These are phyloP conservation scores for Tinea pellionella DNA, from an alignment of 2,888 invertebrate genomes.

Conservation along the genomic window DNA sequence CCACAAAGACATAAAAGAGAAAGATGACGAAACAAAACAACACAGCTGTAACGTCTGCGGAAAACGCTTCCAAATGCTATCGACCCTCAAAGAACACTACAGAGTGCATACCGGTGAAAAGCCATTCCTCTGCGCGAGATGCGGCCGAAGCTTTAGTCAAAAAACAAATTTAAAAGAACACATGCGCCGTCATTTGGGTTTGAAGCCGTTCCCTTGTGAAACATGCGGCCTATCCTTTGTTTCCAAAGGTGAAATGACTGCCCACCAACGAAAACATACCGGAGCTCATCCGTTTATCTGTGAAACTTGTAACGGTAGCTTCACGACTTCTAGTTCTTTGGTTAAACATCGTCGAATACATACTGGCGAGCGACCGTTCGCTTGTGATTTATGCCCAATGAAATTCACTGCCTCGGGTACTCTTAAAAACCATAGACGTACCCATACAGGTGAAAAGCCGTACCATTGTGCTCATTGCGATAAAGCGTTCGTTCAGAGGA, in stretches of 20 bases:
- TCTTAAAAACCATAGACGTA: constrained; percentile 65
- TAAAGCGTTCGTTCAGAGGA: constrained; percentile 68
- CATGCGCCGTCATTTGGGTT: constrained; percentile 64
- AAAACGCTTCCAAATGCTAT: constrained; percentile 42
- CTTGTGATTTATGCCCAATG: constrained; percentile 70
- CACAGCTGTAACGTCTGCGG: constrained; percentile 59
- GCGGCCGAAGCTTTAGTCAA: constrained; percentile 70
- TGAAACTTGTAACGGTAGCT: constrained; percentile 62
- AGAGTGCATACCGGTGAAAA: constrained; percentile 70
- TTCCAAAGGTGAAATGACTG: constrained; percentile 65
- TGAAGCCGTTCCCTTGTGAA: constrained; percentile 53
- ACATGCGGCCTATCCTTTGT: constrained; percentile 53
- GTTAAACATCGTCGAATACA: constrained; percentile 70
- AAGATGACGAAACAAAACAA: constrained; percentile 29
- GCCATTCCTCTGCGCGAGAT: constrained; percentile 67
- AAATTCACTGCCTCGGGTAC: constrained; percentile 68
- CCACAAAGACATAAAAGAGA: constrained; percentile 26
- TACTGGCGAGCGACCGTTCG: constrained; percentile 70
- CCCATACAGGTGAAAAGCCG: constrained; percentile 71
- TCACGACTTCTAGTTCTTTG: constrained; percentile 70
- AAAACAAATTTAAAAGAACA: constrained; percentile 72
- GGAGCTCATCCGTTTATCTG: constrained; percentile 72
- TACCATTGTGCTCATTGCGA: constrained; percentile 65
- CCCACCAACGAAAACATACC: constrained; percentile 68
- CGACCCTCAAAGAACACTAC: constrained; percentile 70